Percentiles rank a stretch among this genome's conserved stretches.
Evolutionary conservation across 2,797 vertebrate genomes (phyloP).

Genomic region (Spheniscus humboldti): DNA sequence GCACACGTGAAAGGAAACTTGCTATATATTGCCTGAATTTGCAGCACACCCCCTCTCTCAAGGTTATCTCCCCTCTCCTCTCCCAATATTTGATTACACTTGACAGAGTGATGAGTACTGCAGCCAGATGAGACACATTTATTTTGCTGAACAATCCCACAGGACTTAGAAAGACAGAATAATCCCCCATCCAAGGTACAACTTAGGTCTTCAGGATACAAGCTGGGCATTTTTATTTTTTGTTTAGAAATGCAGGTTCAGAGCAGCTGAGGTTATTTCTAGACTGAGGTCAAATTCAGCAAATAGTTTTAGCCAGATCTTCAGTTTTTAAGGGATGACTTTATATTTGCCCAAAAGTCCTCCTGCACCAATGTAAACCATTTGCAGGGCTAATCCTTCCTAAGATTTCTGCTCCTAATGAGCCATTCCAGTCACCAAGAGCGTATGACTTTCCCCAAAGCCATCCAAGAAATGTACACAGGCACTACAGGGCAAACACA

Average conservation of each 20-base stretch:
- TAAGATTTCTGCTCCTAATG: neutral
- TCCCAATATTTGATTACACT: constrained; percentile 4
- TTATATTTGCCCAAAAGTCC: neutral
- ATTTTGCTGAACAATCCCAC: constrained; percentile 6
- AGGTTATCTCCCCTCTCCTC: constrained; percentile 19
- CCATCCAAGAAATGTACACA: neutral
- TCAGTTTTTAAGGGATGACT: neutral
- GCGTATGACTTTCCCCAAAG: accelerated
- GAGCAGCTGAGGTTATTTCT: neutral
- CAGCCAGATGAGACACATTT: constrained; percentile 5
- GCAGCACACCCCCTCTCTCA: neutral
- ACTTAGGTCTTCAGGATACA: neutral
- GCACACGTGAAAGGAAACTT: neutral
- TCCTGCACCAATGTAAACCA: neutral
- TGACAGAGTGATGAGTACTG: constrained; percentile 14
- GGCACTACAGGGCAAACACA: neutral
- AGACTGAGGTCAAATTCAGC: neutral
- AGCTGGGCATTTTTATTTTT: neutral
- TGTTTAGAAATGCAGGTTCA: neutral
- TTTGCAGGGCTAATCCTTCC: neutral
- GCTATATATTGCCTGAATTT: neutral
- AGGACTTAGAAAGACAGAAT: neutral
- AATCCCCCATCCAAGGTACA: neutral
- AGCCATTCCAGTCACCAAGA: neutral
- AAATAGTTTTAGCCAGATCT: neutral